Evolutionary conservation across 2,797 vertebrate species (phyloP), one percentile per base, ranked within the genome.

Genomic region (Helarctos malayanus): DNA sequence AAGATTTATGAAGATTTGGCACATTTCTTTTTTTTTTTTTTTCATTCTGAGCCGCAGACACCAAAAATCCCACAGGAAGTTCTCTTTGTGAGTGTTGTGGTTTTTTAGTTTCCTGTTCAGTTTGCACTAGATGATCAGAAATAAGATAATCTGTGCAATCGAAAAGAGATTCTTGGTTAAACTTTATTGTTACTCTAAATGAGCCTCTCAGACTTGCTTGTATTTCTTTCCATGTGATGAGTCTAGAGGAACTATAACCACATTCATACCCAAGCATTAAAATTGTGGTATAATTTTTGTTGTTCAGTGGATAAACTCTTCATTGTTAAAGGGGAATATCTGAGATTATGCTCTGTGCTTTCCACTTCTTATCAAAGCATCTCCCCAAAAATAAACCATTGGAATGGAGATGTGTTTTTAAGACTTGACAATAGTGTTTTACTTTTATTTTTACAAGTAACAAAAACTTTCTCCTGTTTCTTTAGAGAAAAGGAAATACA

Each of bases 11-110:
- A 61, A 57, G 73, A 89, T 83, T 96, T 89, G 85, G 61, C 45
- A 41, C 19, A 65, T 9, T 25, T 91, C 68, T 84, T n/a, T 32
- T 32, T 10, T 19, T 59, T 45, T 92, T 65, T 91, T 96, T 79
- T 85, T 47, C 47, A 78, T 97, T 98, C 96, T 87, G 89, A 97
- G 96, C 98, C 96, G 19, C 98, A 97, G 61, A 95, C 96, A 96
- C 98, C 98, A 98, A 96, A 98, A 98, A 98, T 98, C 94, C 98
- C 98, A 99, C 98, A 98, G 98, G 99, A 99, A 99, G 98, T 98
- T 97, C 96, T 98, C 91, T 98, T 92, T 97, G 80, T 97, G 96
- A 98, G 94, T 89, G 93, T 96, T 99, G 98, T 0, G 98, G 99
- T 98, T 98, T 94, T 96, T 93, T n/a, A 91, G 97, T 97, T 99